Percentiles rank a stretch among this genome's conserved stretches.
These are phyloP conservation scores for Fregetta grallaria DNA, from an alignment of 2,113 vertebrate genomes.

Conservation along the genomic window DNA sequence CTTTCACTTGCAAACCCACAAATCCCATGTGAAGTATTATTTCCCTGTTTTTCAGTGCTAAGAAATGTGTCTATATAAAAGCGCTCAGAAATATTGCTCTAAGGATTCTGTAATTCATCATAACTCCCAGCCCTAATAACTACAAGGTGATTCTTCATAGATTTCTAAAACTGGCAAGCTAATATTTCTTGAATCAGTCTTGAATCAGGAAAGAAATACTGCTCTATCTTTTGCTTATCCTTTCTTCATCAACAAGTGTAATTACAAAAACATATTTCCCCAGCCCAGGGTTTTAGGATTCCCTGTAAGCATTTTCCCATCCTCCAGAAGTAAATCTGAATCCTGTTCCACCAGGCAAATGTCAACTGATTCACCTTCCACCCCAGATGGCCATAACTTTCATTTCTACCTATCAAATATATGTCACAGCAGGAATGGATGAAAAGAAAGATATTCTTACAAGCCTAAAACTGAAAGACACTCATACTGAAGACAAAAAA, in stretches of 20 bases:
- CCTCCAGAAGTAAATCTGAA: conserved; percentile 14
- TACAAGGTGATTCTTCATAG: conserved; percentile 49
- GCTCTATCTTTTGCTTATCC: conserved; percentile 14
- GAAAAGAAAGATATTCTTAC: conserved; percentile 6
- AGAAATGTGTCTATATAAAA: conserved; percentile 39
- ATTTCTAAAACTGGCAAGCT: conserved; percentile 42
- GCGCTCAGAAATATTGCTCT: conserved; percentile 45
- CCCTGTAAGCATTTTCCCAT: conserved; percentile 21
- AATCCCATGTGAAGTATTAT: conserved; percentile 31
- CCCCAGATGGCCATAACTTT: not conserved
- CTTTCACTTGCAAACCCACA: conserved; percentile 51
- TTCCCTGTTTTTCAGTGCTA: conserved; percentile 36
- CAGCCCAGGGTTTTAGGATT: not conserved
- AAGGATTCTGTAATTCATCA: conserved; percentile 23
- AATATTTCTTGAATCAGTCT: conserved; percentile 28
- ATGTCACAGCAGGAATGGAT: not conserved
- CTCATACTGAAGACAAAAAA: not conserved
- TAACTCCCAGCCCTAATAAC: conserved; percentile 27
- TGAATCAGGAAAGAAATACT: not conserved
- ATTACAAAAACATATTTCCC: conserved; percentile 39
- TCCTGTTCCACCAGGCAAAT: not conserved
- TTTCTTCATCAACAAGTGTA: conserved; percentile 43
- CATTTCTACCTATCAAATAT: conserved; percentile 1
- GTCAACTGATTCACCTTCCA: conserved; percentile 8
- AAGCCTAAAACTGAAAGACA: not conserved